Conservation (phyloP, 2,113 vertebrate species). For the Actenoides hombroni region DNA sequence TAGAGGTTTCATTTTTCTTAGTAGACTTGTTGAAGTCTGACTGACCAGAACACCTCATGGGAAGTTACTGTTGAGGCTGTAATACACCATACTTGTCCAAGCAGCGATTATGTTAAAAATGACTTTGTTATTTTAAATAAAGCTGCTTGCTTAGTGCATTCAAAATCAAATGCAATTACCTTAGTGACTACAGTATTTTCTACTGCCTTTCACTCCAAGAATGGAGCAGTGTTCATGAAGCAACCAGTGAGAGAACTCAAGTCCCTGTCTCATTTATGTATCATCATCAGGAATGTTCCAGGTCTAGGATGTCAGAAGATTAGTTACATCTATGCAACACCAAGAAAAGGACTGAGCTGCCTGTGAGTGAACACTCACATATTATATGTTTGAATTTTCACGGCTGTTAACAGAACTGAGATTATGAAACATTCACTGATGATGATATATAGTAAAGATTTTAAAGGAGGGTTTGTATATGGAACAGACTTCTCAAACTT, state of each 20-base stretch:
- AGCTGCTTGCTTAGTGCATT: not conserved
- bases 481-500: not conserved
- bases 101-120: not conserved
- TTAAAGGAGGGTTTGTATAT: not conserved
- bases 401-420: not conserved
- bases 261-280: not conserved
- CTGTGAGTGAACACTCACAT: not conserved
- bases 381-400: not conserved
- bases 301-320: not conserved
- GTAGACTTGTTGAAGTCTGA: not conserved
- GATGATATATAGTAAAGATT: not conserved
- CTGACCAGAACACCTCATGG: not conserved
- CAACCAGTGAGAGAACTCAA: not conserved
- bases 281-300: not conserved
- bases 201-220: not conserved
- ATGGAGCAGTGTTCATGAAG: not conserved
- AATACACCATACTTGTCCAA: not conserved
- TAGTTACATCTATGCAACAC: not conserved
- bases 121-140: not conserved
- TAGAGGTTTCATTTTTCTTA: not conserved
- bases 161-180: not conserved
- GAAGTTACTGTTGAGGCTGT: not conserved
- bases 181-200: not conserved
- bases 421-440: not conserved
- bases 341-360: not conserved